phyloP scores from a whole-genome alignment of 2,888 invertebrate genomes.

The Aphodius sticticus region DNA sequence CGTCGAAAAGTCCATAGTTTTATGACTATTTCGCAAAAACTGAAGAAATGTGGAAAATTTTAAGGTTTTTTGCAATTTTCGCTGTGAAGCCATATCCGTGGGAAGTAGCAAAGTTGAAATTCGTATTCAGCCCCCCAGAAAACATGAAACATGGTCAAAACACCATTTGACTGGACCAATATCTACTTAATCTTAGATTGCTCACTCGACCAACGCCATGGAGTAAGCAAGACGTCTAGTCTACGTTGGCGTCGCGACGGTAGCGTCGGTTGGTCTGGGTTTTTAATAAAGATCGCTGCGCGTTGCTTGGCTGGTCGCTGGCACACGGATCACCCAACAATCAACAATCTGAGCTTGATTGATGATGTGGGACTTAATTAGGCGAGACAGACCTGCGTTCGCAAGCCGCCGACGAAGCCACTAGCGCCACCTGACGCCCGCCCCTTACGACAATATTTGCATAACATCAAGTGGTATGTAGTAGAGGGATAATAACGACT shows the following conservation, averaged over 20 bases:
- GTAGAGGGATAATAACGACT: not conserved
- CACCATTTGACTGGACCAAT: not conserved
- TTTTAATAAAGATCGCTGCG: slow-evolving; percentile 24
- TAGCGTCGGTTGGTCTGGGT: slow-evolving; percentile 8
- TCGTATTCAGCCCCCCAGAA: too few species aligned
- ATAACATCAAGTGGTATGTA: slow-evolving; percentile 29
- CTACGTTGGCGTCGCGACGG: not conserved
- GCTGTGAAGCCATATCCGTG: too few species aligned
- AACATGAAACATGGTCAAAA: too few species aligned
- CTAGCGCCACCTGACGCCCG: slow-evolving; percentile 9
- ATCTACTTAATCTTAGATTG: not conserved
- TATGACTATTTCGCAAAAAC: too few species aligned
- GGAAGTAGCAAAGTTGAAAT: too few species aligned
- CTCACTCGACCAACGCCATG: not conserved
- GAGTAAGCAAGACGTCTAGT: not conserved
- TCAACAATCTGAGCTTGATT: slow-evolving; percentile 36
- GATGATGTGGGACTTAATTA: slow-evolving; percentile 35
- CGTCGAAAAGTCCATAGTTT: too few species aligned
- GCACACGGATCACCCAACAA: slow-evolving; percentile 28
- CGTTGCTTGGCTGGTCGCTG: slow-evolving; percentile 9
- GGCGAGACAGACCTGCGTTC: slow-evolving; percentile 19
- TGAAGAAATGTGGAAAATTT: too few species aligned
- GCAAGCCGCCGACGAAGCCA: slow-evolving; percentile 9
- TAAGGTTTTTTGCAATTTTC: too few species aligned
- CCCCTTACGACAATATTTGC: slow-evolving; percentile 26